Evolutionary conservation across 1,140 invertebrate species (phyloP).

Genomic region (Zaprionus africanus): DNA sequence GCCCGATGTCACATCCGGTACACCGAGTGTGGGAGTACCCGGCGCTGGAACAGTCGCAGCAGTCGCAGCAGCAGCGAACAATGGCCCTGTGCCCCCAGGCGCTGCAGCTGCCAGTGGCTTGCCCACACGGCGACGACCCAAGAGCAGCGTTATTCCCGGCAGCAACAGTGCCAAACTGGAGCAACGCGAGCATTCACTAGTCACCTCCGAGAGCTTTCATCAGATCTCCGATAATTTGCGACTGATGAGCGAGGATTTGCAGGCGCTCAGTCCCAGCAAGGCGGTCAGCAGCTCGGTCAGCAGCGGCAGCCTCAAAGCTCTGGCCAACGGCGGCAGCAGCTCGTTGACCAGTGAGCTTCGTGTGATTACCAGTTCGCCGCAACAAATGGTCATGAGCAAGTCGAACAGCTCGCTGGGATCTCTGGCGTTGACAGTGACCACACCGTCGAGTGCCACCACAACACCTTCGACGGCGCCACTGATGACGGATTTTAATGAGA

Average conservation of each 20-base stretch:
- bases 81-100: background rate
- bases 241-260: conserved; percentile 82
- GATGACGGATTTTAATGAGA: conserved; percentile 81
- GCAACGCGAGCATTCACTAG: conserved; percentile 73
- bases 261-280: conserved; percentile 81
- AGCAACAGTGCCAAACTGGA: conserved; percentile 49
- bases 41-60: background rate
- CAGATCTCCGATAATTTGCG: conserved; percentile 83
- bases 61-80: background rate
- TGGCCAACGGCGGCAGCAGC: conserved; percentile 54
- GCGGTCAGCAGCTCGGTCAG: conserved; percentile 62
- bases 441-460: conserved; percentile 68
- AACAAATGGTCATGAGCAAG: conserved; percentile 68
- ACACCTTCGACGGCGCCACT: conserved; percentile 78
- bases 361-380: conserved; percentile 68
- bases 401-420: conserved; percentile 69
- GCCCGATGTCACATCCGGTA: conserved; percentile 80
- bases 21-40: conserved; percentile 44
- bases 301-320: conserved; percentile 64
- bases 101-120: conserved; percentile 34
- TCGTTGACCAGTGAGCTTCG: conserved; percentile 62
- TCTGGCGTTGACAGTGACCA: conserved; percentile 46
- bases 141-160: conserved; percentile 62
- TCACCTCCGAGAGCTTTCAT: conserved; percentile 81
- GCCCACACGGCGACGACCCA: conserved; percentile 69